A percentile compares a stretch with the other conserved stretches of the same genome.
These are phyloP conservation scores for Micrastur ruficollis DNA, from an alignment of 2,797 vertebrate species.

Conservation along the genomic window DNA sequence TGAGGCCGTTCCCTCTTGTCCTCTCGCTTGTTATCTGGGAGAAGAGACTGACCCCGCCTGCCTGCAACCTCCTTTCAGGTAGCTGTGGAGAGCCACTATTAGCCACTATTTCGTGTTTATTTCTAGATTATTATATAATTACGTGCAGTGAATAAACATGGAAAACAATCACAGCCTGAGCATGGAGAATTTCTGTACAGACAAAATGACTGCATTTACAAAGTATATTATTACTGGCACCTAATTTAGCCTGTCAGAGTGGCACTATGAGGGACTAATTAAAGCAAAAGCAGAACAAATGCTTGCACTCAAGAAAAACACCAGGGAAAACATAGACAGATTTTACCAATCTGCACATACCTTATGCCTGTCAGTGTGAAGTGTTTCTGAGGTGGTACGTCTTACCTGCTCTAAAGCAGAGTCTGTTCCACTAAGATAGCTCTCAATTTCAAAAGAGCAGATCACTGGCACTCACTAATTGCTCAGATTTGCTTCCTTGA, in stretches of 20 bases:
- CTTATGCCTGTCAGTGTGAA: not conserved
- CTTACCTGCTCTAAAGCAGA: not conserved
- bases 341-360: not conserved
- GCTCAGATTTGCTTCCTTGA: not conserved
- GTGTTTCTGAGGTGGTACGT: not conserved
- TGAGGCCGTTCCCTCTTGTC: too few relatives aligned
- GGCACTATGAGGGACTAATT: constrained; percentile 20
- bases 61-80: too few relatives aligned
- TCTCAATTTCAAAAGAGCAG: not conserved
- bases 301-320: constrained; percentile 4
- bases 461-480: not conserved
- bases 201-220: not conserved
- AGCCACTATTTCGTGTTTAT: not conserved
- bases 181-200: not conserved
- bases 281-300: constrained; percentile 42
- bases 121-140: not conserved
- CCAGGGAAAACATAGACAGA: not conserved
- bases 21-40: too few relatives aligned
- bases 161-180: not conserved
- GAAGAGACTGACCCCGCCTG: too few relatives aligned
- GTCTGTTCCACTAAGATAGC: not conserved
- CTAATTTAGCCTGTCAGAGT: constrained; percentile 23
- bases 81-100: too few relatives aligned
- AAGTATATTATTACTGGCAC: constrained; percentile 15
- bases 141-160: not conserved